phyloP scores from a whole-genome alignment of 2,113 vertebrate genomes.

The Tragelaphus imberbis region DNA sequence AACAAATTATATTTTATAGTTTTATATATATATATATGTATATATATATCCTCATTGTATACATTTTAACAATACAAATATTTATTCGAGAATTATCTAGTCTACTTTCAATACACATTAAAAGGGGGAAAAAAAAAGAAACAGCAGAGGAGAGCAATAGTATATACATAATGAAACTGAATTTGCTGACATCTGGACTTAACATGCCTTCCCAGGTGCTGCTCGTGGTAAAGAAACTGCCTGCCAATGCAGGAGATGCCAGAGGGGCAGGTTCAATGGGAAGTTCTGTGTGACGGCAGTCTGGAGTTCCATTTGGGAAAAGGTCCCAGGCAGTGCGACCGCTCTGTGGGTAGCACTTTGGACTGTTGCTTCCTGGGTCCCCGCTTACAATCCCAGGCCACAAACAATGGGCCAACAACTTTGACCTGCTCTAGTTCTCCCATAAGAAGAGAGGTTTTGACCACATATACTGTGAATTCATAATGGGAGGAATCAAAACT shows the following conservation, averaged over 20 bases:
- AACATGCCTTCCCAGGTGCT: neutral
- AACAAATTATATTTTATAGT: neutral
- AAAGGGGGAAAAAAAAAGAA: fast-evolving
- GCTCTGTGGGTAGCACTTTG: neutral
- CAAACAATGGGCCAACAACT: no score
- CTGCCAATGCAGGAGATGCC: neutral
- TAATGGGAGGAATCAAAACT: neutral
- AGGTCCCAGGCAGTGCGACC: neutral
- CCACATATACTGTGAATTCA: neutral
- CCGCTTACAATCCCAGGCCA: neutral
- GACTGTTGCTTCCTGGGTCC: neutral
- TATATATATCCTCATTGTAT: neutral
- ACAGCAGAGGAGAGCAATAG: neutral
- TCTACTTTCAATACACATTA: neutral
- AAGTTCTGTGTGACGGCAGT: neutral
- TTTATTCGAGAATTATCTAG: neutral
- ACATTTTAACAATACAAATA: neutral
- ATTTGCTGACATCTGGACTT: neutral
- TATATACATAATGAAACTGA: neutral
- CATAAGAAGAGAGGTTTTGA: neutral
- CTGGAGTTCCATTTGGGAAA: neutral
- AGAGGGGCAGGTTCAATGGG: neutral
- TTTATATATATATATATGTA: neutral
- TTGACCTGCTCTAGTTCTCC: neutral
- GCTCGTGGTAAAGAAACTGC: neutral